Base-by-base conservation (phyloP, 2,888 invertebrate genomes). In the Yponomeuta malinellus region DNA sequence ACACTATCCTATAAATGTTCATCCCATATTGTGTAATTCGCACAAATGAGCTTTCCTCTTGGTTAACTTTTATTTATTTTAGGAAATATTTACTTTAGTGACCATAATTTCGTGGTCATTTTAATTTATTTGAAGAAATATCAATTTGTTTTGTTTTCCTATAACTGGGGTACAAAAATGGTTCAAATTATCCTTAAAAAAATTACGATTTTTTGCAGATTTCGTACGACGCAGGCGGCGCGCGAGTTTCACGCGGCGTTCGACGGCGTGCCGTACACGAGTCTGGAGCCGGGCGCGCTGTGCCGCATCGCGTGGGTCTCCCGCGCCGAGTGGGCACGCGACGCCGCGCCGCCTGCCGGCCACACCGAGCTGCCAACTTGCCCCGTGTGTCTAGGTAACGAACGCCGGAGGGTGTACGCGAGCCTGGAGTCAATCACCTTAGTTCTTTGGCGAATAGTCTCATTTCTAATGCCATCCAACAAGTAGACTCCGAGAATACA, bases 311-410 rank as follows among this genome's bases (percentile, higher is more conserved):
- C 12, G 23, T 43, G 29, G 12, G 69, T 48, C 37, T 63, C 98
- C 0, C 94, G 95, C 94, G 95, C 99, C 0, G 98, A 99, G 88
- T 96, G 97, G 82, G 95, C 96, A 2, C 94, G 96, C 23, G 95
- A 96, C 83, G 97, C 96, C 2, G 86, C 92, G 0, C 93, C 95
- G 59, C 95, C 96, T 0, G 93, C 96, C 0, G 90, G 95, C 8
- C 97, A 98, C 81, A 98, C 98, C 0, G 99, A 99, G 86, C 92
- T 99, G 73, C 99, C 99, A 15, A 98, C 97, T 5, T 99, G 99
- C 85, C 98, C 99, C 2, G 98, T 99, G 12, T 99, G 98, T 84
- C 87, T 98, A 71, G 94, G 93, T 93, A 79, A 2, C 8, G 33
- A 23, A 23, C 23, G 33, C 3, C 33, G 5, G 33, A 4, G 33